Evolutionary conservation across 2,888 invertebrate species (phyloP).

Genomic region (Cryptophagus acutangulus): DNA sequence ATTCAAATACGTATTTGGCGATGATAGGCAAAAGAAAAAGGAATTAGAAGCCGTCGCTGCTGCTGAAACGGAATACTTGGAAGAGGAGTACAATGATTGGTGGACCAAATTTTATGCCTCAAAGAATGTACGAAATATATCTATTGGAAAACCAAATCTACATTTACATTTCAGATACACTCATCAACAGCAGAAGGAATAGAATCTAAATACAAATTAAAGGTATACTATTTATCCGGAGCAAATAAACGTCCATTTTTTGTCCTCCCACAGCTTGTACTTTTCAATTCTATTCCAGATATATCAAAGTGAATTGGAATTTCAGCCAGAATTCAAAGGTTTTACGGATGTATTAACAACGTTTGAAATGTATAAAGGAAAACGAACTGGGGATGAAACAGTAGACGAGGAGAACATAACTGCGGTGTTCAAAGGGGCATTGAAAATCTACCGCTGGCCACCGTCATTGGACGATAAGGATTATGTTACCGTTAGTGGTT

Average conservation of each 20-base stretch:
- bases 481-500: slow-evolving; percentile 52
- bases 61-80: background rate
- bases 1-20: no score
- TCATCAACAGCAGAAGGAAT: background rate
- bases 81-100: slow-evolving; percentile 46
- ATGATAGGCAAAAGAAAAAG: no score
- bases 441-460: slow-evolving; percentile 64
- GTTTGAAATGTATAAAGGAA: slow-evolving; percentile 60
- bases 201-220: slow-evolving; percentile 13
- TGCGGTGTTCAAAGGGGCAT: slow-evolving; percentile 40
- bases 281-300: slow-evolving; percentile 30
- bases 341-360: slow-evolving; percentile 64
- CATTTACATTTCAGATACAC: slow-evolving; percentile 12
- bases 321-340: slow-evolving; percentile 59
- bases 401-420: slow-evolving; percentile 49
- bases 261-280: background rate
- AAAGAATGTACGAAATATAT: slow-evolving; percentile 19
- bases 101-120: slow-evolving; percentile 55
- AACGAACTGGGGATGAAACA: slow-evolving; percentile 48
- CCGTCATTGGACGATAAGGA: slow-evolving; percentile 47
- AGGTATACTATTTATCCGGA: slow-evolving; percentile 10
- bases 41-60: no score
- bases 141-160: slow-evolving; percentile 3
- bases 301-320: slow-evolving; percentile 63
- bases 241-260: slow-evolving; percentile 8